Conservation (phyloP, 2,113 vertebrate genomes). For the Megalops atlanticus region DNA sequence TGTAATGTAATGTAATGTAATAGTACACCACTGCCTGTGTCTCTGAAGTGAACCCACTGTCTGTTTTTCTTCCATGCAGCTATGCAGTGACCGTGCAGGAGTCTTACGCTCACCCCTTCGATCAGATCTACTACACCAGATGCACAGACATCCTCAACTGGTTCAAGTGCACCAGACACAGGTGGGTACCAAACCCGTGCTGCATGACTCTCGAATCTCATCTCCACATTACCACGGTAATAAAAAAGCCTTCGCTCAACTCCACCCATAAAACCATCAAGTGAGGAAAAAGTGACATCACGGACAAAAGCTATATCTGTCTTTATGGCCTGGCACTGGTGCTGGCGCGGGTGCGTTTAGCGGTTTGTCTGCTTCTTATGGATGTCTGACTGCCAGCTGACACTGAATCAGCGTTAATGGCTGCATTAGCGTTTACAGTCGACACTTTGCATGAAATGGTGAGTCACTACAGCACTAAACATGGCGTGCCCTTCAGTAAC, state of each 20-base stretch:
- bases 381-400: neutral
- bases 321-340: constrained; percentile 9
- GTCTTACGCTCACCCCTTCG: constrained; percentile 88
- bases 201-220: neutral
- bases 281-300: neutral
- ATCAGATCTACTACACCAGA: constrained; percentile 92
- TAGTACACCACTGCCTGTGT: neutral
- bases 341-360: constrained; percentile 34
- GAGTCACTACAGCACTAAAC: constrained; percentile 35
- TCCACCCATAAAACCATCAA: neutral
- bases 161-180: constrained; percentile 94
- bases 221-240: neutral
- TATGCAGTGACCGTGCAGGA: constrained; percentile 93
- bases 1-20: neutral
- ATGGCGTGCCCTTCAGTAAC: constrained; percentile 39
- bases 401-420: constrained; percentile 42
- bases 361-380: neutral
- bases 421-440: constrained; percentile 51
- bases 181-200: constrained; percentile 64
- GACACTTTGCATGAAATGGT: constrained; percentile 44
- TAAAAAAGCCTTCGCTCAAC: neutral
- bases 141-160: constrained; percentile 96
- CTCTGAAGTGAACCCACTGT: neutral
- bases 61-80: constrained; percentile 55
- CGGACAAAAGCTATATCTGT: neutral